Base-by-base conservation (phyloP, 1,140 invertebrate genomes). In the Brachionus calyciflorus region DNA sequence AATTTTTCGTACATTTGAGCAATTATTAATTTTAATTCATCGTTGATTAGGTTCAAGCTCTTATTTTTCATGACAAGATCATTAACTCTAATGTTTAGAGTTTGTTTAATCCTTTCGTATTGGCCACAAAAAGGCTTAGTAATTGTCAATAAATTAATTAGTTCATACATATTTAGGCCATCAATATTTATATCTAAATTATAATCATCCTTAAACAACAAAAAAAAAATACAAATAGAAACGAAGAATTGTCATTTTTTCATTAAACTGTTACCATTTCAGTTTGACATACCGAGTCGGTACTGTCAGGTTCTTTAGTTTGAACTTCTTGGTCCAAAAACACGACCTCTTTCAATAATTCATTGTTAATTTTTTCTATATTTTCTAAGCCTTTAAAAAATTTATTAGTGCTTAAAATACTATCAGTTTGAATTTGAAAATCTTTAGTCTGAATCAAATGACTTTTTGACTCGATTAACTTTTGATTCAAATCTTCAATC, bases 1-100 rank as follows among this genome's bases (percentile, higher is more conserved):
- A 60, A 33, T 17, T 60, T 60, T 17, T 60, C 55, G 37, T 60
- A 60, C 55, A 60, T 60, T 60, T 33, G 55, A 60, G 28, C 30
- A 60, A 60, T 60, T 28, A 60, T 60, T 30, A 60, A 41, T 60
- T 40, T 60, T 60, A 60, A 19, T 28, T 60, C 55, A 17, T 21
- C 55, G 17, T 60, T 60, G 7, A 60, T 60, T 37, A 33, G n/a
- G 17, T 60, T 60, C 17, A 60, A 33, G 9, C 19, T 17, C 37
- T 60, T 33, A 60, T 60, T 60, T 60, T 60, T 26, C 19, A 5
- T 60, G 10, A 37, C 17, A 19, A 60, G 37, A 17, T 60, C 33
- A 37, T 33, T 19, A 30, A 60, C 7, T 30, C 21, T 60, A 10
- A 14, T 6, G 19, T n/a, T n/a, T 12, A 55, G 28, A 14, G 17